Conservation (phyloP, 2,797 vertebrate species). For the Micromesistius poutassou region DNA sequence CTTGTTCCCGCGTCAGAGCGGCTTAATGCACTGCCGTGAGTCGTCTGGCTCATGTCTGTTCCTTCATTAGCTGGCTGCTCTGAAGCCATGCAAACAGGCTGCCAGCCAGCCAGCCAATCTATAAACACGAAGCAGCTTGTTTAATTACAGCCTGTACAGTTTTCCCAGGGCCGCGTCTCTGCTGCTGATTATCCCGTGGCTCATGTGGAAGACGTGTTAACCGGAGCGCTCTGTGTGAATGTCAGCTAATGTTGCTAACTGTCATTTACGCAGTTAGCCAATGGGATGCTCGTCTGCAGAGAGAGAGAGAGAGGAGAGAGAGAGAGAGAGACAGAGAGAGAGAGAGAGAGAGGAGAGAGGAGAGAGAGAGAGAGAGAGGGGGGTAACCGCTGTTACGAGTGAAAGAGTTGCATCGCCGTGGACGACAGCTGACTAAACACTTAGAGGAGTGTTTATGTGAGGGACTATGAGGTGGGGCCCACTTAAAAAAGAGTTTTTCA, state of each 20-base stretch:
- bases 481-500: not conserved
- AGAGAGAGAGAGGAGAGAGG: not conserved
- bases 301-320: too few relatives aligned
- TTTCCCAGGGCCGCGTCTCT: constrained; percentile 76
- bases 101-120: constrained; percentile 68
- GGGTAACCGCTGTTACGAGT: not conserved
- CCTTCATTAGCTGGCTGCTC: constrained; percentile 70
- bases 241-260: constrained; percentile 44
- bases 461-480: constrained; percentile 32
- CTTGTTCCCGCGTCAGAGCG: constrained; percentile 58
- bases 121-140: constrained; percentile 87
- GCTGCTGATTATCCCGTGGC: constrained; percentile 79
- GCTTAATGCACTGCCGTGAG: constrained; percentile 81
- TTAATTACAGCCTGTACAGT: constrained; percentile 74
- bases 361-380: too few relatives aligned
- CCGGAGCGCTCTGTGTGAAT: constrained; percentile 66
- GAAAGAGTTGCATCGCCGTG: constrained; percentile 40
- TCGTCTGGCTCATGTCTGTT: constrained; percentile 73
- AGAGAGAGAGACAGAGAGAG: too few relatives aligned
- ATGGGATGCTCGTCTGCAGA: not conserved
- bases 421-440: constrained; percentile 64
- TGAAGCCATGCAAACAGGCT: constrained; percentile 70
- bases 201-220: constrained; percentile 61
- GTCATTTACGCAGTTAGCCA: constrained; percentile 30
- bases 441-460: constrained; percentile 62